Conservation (phyloP, 2,888 invertebrate species). For the Oithona nana region DNA sequence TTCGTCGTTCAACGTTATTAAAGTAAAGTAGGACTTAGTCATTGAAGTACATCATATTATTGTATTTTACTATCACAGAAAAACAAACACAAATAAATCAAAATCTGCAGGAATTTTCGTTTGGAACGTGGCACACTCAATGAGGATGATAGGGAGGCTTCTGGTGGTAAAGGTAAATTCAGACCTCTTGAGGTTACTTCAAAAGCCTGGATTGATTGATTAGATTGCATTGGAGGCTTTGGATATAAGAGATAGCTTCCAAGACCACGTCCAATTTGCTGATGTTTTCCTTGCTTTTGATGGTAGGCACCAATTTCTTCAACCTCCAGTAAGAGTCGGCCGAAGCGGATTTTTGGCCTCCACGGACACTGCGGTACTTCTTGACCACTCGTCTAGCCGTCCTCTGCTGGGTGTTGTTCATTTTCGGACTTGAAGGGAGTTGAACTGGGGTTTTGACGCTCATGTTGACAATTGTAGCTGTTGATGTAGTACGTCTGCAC, state of each 20-base stretch:
- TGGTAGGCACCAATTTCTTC: constrained; percentile 1
- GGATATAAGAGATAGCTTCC: constrained; percentile 5
- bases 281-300: constrained; percentile 4
- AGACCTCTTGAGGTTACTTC: too few relatives aligned
- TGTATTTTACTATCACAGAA: too few relatives aligned
- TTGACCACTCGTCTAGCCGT: neutral
- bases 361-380: neutral
- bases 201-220: neutral
- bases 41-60: too few relatives aligned
- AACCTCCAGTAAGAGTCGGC: neutral
- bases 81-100: too few relatives aligned
- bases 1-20: too few relatives aligned
- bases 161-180: too few relatives aligned
- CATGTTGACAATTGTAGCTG: too few relatives aligned
- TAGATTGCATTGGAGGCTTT: neutral
- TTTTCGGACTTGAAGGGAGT: neutral
- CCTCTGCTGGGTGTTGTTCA: neutral
- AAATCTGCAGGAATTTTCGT: too few relatives aligned
- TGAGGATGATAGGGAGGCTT: too few relatives aligned
- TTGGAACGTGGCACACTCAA: too few relatives aligned
- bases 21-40: too few relatives aligned
- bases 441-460: constrained; percentile 1
- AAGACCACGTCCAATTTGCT: constrained; percentile 5
- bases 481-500: neutral
- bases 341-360: neutral